Evolutionary conservation across 92 coral and sea anemone species (phyloP), one percentile per base, ranked within the genome.

Genomic region (Umimayanthus kanabou): DNA sequence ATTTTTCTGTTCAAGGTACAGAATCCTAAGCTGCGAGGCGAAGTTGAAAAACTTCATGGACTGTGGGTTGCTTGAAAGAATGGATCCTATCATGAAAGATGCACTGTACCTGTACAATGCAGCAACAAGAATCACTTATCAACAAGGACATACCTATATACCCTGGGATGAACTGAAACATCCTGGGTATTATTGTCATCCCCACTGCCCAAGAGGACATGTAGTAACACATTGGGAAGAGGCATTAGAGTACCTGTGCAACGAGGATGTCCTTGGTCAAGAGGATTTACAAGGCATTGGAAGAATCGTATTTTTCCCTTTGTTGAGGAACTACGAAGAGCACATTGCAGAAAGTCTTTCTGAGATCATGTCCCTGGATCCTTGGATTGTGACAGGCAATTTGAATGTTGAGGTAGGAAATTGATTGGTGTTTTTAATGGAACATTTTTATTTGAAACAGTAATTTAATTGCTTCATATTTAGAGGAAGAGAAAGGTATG

Each of bases 61-160:
- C 82, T 90, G 94, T 49, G 82, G 83, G 22, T 67, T 89, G 22
- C 78, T 86, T 15, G 71, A 82, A 2, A 40, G 29, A 29, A 88
- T 85, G 90, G 82, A 88, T 11, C 72, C 77, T 2, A 70, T 69
- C 11, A 87, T 85, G 77, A 81, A 66, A 33, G 94, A 89, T 89
- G 92, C 92, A 23, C 85, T 92, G 85, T 92, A 80, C 82, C 47
- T 92, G 73, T 92, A 92, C 90, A 84, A 89, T 92, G 94, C 92
- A 2, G 64, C 80, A 22, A 74, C 85, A 42, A 89, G 81, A 65
- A 71, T 28, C 26, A 85, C 75, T n/a, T 81, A 86, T 43, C 84
- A 85, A 67, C 73, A 92, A 28, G 94, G 94, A 6, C 92, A 92
- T 76, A 92, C 94, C 9, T 92, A 81, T 69, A 86, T 89, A 49